Base-by-base conservation (phyloP, 2,797 vertebrate species). In the Oryzias dopingdopingensis region DNA sequence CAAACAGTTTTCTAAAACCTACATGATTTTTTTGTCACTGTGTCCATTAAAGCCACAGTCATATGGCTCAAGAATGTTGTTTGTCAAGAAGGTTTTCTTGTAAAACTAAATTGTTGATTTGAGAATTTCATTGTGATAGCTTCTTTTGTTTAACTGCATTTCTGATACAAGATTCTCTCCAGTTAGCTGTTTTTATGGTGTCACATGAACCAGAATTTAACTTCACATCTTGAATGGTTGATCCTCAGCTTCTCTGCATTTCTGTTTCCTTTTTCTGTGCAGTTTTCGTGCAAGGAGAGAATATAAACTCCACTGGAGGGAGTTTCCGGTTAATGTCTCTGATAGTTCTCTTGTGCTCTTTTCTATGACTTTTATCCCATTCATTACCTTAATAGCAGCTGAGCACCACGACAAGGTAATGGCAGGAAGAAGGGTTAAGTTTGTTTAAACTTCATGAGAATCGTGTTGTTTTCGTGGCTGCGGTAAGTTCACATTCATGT, bases 371-470 rank as follows among this genome's bases (percentile, higher is more conserved):
- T 42, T 49, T 8, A 18, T 64, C 44, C 58, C 52, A 78, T 68
- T 60, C 50, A 52, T 58, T 76, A 51, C 49, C 40, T 48, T 51
- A 49, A 45, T 20, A 52, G 52, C 4, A 49, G 53, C 17, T 1
- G 18, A 15, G 47, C 17, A 14, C 55, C 64, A 60, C 51, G 60
- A 69, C 47, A 67, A 76, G 50, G 52, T 46, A 6, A 20, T 6
- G 42, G 63, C 60, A 59, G 56, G 47, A 70, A 42, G 52, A 60
- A 53, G 15, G 41, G 70, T 74, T 53, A 70, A 6, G 65, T 81
- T 77, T 77, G 67, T 67, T 82, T 88, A 67, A 83, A 74, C 70
- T 53, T 6, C n/a, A 79, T 66, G 48, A 72, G 78, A 75, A 61
- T 42, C 6, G 2, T 17, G 45, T 67, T 65, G 67, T 67, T 65